phyloP scores from a whole-genome alignment of 2,888 invertebrate genomes.

The Argynnis bischoffii region DNA sequence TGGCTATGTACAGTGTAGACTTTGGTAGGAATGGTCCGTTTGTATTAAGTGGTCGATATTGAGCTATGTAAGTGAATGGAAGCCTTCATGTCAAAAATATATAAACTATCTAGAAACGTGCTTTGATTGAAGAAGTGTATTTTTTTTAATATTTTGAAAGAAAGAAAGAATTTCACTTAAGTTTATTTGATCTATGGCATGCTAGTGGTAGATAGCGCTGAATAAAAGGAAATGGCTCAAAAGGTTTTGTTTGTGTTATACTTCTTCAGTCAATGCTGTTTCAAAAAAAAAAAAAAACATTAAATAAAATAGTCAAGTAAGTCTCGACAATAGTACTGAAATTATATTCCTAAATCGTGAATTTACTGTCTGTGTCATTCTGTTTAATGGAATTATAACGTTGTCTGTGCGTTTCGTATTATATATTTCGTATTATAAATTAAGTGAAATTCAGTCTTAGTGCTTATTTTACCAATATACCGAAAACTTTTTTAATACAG shows the following conservation, averaged over 20 bases:
- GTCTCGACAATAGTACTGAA: constrained; percentile 29
- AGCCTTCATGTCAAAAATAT: constrained; percentile 38
- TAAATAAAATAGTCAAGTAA: constrained; percentile 24
- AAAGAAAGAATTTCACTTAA: too few species aligned
- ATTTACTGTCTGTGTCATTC: constrained; percentile 25
- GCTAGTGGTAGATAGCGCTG: neutral
- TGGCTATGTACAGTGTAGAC: constrained; percentile 1
- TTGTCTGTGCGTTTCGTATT: neutral
- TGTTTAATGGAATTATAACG: constrained; percentile 7
- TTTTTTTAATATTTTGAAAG: neutral
- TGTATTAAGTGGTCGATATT: constrained; percentile 3
- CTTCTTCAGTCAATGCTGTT: constrained; percentile 12
- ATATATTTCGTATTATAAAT: neutral
- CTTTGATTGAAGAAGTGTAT: constrained; percentile 5
- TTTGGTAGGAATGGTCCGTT: neutral
- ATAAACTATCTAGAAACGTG: neutral
- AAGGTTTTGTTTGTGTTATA: neutral
- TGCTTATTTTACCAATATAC: too few species aligned
- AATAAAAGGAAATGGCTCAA: neutral
- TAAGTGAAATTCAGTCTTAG: neutral
- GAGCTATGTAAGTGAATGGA: constrained; percentile 5
- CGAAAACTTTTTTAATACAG: too few species aligned
- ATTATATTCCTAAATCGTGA: constrained; percentile 30
- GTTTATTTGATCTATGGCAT: neutral
- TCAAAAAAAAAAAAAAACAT: constrained; percentile 27